A percentile compares a stretch with the other conserved stretches of the same genome.
Conservation (phyloP, 2,113 vertebrate species). For the Anthoscopus minutus region DNA sequence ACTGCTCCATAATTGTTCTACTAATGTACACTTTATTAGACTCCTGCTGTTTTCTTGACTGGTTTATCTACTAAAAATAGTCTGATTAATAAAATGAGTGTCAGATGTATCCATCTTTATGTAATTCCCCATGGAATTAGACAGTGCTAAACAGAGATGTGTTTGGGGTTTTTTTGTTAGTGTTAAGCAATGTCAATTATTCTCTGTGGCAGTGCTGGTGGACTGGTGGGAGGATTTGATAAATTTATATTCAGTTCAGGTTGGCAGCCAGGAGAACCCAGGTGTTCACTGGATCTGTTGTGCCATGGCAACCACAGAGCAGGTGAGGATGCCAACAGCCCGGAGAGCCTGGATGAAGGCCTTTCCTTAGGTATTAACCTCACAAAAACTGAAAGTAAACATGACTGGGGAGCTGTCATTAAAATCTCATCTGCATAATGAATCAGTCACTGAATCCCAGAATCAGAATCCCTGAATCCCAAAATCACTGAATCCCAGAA, state of each 20-base stretch:
- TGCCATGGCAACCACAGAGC: neutral
- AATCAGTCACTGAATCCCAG: too few relatives aligned
- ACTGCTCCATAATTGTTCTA: neutral
- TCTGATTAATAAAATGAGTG: slow-evolving; percentile 31
- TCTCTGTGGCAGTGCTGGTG: neutral
- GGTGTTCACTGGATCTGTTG: neutral
- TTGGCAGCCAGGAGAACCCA: neutral
- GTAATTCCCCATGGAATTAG: neutral
- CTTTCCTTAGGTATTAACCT: neutral
- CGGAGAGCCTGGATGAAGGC: neutral
- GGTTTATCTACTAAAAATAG: slow-evolving; percentile 47
- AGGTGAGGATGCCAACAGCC: neutral
- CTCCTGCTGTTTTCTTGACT: slow-evolving; percentile 36
- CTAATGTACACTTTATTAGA: slow-evolving; percentile 49
- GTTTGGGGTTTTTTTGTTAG: neutral
- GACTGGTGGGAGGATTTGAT: neutral
- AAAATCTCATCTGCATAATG: neutral
- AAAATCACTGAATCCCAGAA: too few relatives aligned
- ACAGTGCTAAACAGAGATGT: neutral
- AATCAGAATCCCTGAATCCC: too few relatives aligned
- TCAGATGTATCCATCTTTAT: neutral
- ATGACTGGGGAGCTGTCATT: neutral
- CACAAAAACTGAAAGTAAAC: neutral
- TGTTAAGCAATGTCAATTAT: neutral
- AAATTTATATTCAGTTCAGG: neutral